Evolutionary conservation across 2,888 invertebrate species (phyloP).

Genomic region (Cataglyphis livida): DNA sequence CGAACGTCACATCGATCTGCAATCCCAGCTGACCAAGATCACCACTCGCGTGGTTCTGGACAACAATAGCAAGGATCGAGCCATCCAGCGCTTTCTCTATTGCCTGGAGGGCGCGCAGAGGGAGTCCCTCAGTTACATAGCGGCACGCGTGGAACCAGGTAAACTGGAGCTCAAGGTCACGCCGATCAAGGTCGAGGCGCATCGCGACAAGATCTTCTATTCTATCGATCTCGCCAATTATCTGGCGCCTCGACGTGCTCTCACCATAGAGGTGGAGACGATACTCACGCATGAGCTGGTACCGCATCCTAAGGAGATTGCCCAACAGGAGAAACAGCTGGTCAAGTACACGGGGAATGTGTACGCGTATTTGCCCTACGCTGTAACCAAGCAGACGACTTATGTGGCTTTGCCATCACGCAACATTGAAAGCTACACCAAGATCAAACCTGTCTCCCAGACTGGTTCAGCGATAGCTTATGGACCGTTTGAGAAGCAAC

Average conservation of each 20-base stretch:
- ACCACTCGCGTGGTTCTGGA: conserved; percentile 93
- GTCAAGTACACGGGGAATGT: conserved; percentile 95
- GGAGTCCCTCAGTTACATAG: conserved; percentile 91
- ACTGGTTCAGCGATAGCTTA: conserved; percentile 94
- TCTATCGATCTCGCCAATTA: conserved; percentile 88
- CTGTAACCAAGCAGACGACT: conserved; percentile 93
- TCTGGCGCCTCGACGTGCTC: conserved; percentile 88
- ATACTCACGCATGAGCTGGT: conserved; percentile 91
- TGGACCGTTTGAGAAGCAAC: conserved; percentile 94
- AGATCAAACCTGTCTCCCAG: conserved; percentile 92
- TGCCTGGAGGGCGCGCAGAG: conserved; percentile 89
- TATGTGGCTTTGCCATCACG: conserved; percentile 92
- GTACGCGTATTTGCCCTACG: conserved; percentile 94
- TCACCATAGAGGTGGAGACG: conserved; percentile 89
- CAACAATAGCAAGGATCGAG: conserved; percentile 90
- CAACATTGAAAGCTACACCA: conserved; percentile 93
- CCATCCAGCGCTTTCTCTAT: conserved; percentile 90
- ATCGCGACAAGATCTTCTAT: conserved; percentile 87
- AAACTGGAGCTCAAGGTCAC: conserved; percentile 80
- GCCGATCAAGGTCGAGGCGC: conserved; percentile 85
- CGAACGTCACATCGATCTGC: conserved; percentile 94
- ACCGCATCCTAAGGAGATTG: conserved; percentile 95
- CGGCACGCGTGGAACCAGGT: conserved; percentile 86
- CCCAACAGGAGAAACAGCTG: conserved; percentile 97
- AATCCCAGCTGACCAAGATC: conserved; percentile 95